phyloP scores from a whole-genome alignment of 23 tunicate species.

The Trididemnum clinides region DNA sequence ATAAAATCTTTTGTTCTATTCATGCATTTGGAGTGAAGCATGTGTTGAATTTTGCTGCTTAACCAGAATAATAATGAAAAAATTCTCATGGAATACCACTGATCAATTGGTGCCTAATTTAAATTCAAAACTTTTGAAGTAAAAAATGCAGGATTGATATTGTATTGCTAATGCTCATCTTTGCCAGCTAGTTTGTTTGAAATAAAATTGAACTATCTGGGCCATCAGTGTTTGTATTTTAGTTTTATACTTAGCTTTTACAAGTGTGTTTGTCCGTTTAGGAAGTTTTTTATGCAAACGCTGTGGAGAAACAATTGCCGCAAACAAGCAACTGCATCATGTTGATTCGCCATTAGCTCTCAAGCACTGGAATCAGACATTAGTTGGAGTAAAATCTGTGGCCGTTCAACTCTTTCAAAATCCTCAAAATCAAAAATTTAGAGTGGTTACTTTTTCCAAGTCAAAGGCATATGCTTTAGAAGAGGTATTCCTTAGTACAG shows the following conservation, averaged over 20 bases:
- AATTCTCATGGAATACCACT: no score
- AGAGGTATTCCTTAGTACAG: no score
- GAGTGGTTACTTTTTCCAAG: constrained; percentile 57
- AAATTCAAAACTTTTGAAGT: no score
- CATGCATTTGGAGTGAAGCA: no score
- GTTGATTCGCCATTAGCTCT: not conserved
- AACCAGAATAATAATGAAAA: no score
- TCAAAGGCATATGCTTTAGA: not conserved
- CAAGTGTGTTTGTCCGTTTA: not conserved
- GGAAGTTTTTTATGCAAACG: constrained; percentile 7
- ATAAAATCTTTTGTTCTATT: no score
- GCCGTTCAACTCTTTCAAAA: constrained; percentile 58
- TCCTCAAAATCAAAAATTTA: constrained; percentile 59
- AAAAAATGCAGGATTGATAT: no score
- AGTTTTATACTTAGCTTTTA: not conserved
- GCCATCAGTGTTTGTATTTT: not conserved
- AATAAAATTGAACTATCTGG: not conserved
- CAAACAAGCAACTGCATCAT: not conserved
- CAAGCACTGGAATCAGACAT: constrained; percentile 16
- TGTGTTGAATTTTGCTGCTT: no score
- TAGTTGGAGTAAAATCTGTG: not conserved
- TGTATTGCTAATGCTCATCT: no score
- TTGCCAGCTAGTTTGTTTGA: no score
- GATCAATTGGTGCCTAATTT: no score
- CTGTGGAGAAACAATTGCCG: constrained; percentile 30